Evolutionary conservation across 2,888 invertebrate genomes (phyloP).

Genomic region (Drosophila siamana): DNA sequence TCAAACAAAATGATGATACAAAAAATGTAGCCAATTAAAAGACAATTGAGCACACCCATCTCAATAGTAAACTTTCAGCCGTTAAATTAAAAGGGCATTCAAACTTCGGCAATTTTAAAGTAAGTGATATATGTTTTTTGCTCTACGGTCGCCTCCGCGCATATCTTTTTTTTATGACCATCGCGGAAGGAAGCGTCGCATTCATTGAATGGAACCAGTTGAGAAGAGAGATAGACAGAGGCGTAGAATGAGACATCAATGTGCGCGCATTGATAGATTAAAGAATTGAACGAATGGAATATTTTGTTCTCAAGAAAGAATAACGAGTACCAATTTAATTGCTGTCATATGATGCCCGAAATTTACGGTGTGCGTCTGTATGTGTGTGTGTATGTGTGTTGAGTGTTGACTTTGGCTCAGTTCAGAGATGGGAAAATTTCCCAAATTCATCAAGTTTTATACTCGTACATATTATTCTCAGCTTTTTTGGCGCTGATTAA

Average conservation of each 20-base stretch:
- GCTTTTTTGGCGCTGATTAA: background rate
- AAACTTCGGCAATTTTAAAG: background rate
- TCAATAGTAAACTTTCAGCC: too few species aligned
- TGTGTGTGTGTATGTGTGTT: slow-evolving; percentile 5
- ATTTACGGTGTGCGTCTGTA: slow-evolving; percentile 8
- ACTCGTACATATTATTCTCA: too few species aligned
- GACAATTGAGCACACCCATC: too few species aligned
- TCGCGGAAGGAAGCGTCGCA: slow-evolving; percentile 67
- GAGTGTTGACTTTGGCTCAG: slow-evolving; percentile 29
- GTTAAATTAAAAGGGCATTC: background rate
- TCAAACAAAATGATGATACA: too few species aligned
- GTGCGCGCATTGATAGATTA: slow-evolving; percentile 61
- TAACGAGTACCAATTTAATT: slow-evolving; percentile 37
- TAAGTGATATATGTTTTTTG: background rate
- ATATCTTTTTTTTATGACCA: slow-evolving; percentile 55
- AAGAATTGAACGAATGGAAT: slow-evolving; percentile 55
- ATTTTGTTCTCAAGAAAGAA: slow-evolving; percentile 28
- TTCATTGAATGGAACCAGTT: slow-evolving; percentile 63
- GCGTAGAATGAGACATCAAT: slow-evolving; percentile 12
- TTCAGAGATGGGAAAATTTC: slow-evolving; percentile 27
- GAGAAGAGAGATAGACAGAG: slow-evolving; percentile 5
- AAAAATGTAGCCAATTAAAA: too few species aligned
- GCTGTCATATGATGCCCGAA: slow-evolving; percentile 49
- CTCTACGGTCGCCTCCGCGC: slow-evolving; percentile 9
- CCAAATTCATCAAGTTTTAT: slow-evolving; percentile 1